phyloP scores from a whole-genome alignment of 64 coral and sea anemone genomes.

The Porites lutea region DNA sequence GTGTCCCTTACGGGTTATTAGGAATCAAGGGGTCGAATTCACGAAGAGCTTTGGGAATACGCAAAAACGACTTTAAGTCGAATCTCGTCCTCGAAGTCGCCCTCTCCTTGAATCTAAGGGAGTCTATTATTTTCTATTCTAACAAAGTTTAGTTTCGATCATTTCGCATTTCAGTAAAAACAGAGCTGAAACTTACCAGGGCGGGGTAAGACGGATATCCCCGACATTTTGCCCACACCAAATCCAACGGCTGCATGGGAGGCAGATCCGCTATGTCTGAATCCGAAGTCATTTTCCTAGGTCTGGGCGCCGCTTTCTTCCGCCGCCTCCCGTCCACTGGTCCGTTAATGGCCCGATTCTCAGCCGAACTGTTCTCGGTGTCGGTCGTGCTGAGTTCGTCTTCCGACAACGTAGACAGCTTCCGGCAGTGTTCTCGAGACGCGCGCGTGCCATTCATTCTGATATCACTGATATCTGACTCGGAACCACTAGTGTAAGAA shows the following conservation, averaged over 20 bases:
- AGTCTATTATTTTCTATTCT: no score
- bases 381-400: slow-evolving; percentile 95
- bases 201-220: slow-evolving; percentile 98
- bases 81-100: no score
- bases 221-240: slow-evolving; percentile 99
- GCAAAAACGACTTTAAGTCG: no score
- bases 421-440: slow-evolving; percentile 67
- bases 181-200: slow-evolving; percentile 63
- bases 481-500: slow-evolving; percentile 90
- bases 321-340: slow-evolving; percentile 54
- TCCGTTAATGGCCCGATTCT: slow-evolving; percentile 83
- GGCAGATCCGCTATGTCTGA: slow-evolving; percentile 87
- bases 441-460: slow-evolving; percentile 77
- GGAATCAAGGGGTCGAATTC: no score
- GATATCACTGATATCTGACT: slow-evolving; percentile 81
- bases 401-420: slow-evolving; percentile 82
- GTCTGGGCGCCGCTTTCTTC: slow-evolving; percentile 80
- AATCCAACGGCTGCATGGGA: slow-evolving; percentile 87
- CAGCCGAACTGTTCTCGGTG: slow-evolving; percentile 87
- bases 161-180: no score
- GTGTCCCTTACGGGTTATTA: no score
- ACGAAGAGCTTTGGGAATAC: no score
- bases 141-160: no score
- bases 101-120: no score
- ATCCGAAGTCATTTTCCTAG: slow-evolving; percentile 81